These are phyloP conservation scores for Thecophora atra DNA, from an alignment of 2,888 invertebrate genomes.

Conservation along the genomic window DNA sequence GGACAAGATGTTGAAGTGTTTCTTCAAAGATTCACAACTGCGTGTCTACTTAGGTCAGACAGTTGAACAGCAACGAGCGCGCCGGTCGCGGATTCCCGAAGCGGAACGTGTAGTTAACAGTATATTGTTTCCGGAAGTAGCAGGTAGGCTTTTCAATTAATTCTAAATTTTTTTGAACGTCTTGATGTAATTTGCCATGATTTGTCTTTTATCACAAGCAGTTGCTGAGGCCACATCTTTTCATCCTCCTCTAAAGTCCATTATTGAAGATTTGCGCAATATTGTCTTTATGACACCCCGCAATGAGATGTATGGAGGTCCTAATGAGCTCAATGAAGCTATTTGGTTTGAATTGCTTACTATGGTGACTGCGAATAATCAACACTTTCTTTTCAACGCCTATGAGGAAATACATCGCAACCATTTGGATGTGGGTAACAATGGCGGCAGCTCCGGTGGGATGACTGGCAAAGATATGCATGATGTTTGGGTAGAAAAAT, in stretches of 20 bases:
- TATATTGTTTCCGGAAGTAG: conserved; percentile 52
- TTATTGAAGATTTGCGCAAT: conserved; percentile 52
- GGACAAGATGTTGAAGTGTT: conserved; percentile 52
- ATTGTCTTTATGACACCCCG: conserved; percentile 58
- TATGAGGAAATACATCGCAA: conserved; percentile 54
- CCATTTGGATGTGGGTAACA: conserved; percentile 44
- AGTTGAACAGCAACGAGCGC: conserved; percentile 47
- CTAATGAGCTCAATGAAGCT: conserved; percentile 54
- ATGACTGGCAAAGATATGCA: conserved; percentile 41
- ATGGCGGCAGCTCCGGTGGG: background rate
- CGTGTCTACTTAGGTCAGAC: conserved; percentile 52
- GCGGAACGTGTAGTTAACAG: conserved; percentile 50
- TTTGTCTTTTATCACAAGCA: conserved; percentile 42
- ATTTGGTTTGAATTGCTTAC: conserved; percentile 56
- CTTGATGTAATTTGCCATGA: too few relatives aligned
- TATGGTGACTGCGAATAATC: conserved; percentile 52
- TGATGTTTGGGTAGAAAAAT: conserved; percentile 47
- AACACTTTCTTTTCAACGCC: conserved; percentile 55
- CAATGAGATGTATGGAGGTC: conserved; percentile 52
- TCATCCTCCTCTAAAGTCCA: conserved; percentile 48
- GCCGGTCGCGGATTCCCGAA: conserved; percentile 46
- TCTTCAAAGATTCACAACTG: conserved; percentile 56
- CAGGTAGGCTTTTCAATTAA: conserved; percentile 34
- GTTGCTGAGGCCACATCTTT: conserved; percentile 45
- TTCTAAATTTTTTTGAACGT: too few relatives aligned